Evolutionary conservation across 2,888 invertebrate species (phyloP).

Genomic region (Coelopa pilipes): DNA sequence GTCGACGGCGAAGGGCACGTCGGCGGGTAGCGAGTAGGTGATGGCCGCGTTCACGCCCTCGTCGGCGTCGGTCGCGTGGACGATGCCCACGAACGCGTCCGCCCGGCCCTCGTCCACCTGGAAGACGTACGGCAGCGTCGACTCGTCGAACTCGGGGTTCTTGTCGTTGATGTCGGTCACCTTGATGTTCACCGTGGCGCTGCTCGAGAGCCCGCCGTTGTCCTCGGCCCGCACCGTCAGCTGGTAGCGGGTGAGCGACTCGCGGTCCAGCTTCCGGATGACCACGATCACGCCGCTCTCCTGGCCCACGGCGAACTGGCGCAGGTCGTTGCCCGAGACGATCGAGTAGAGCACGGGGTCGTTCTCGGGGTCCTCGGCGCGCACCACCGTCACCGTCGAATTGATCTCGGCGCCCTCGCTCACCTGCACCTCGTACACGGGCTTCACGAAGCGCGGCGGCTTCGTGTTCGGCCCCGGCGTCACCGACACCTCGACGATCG

Average conservation of each 20-base stretch:
- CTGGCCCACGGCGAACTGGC: slow-evolving; percentile 86
- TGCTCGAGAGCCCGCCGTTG: slow-evolving; percentile 82
- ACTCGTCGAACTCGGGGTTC: slow-evolving; percentile 85
- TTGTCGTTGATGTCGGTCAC: slow-evolving; percentile 93
- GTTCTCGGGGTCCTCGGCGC: slow-evolving; percentile 90
- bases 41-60: slow-evolving; percentile 86
- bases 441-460: slow-evolving; percentile 83
- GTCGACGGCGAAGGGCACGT: slow-evolving; percentile 83
- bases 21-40: slow-evolving; percentile 81
- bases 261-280: slow-evolving; percentile 84
- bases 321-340: slow-evolving; percentile 87
- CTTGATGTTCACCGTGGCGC: slow-evolving; percentile 86
- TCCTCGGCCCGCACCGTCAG: slow-evolving; percentile 89
- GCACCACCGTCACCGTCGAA: slow-evolving; percentile 83
- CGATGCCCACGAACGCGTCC: slow-evolving; percentile 77
- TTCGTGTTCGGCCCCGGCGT: slow-evolving; percentile 85
- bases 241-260: slow-evolving; percentile 88
- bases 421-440: slow-evolving; percentile 87
- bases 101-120: slow-evolving; percentile 79
- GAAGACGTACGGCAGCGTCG: slow-evolving; percentile 80
- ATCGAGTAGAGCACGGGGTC: slow-evolving; percentile 88
- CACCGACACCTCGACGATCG: slow-evolving; percentile 86
- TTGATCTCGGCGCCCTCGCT: slow-evolving; percentile 91
- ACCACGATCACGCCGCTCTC: slow-evolving; percentile 90
- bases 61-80: slow-evolving; percentile 87